Conservation (phyloP, 1,140 invertebrate genomes). For the Drosophila busckii region DNA sequence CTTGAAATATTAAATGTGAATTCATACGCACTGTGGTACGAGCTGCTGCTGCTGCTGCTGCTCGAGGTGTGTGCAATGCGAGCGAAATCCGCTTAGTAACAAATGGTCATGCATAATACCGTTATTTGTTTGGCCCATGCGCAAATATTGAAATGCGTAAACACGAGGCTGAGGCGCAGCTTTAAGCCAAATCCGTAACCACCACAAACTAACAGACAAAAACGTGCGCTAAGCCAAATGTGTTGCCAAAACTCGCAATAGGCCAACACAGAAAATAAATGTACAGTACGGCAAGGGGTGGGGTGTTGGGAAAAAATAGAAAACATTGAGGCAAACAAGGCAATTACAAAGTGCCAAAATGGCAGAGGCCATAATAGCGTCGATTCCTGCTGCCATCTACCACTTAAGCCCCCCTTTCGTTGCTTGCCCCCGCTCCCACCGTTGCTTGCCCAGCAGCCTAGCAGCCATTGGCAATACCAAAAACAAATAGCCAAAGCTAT, state of each 20-base stretch:
- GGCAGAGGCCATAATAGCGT: constrained; percentile 67
- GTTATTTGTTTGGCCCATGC: constrained; percentile 27
- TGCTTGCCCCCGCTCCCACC: constrained; percentile 7
- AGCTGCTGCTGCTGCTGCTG: too few relatives aligned
- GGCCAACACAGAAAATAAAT: constrained; percentile 34
- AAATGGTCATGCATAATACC: constrained; percentile 33
- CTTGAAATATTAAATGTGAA: too few relatives aligned
- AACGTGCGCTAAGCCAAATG: constrained; percentile 40
- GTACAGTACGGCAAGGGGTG: constrained; percentile 44
- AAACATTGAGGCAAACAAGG: constrained; percentile 69
- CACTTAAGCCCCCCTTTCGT: not conserved
- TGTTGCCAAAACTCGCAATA: constrained; percentile 63
- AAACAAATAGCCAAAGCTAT: constrained; percentile 75
- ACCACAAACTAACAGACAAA: constrained; percentile 14
- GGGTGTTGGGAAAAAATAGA: too few relatives aligned
- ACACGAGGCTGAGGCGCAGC: constrained; percentile 61
- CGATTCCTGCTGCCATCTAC: constrained; percentile 25
- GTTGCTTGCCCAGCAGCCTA: not conserved
- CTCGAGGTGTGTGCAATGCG: too few relatives aligned
- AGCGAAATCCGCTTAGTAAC: too few relatives aligned
- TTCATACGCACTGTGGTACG: too few relatives aligned
- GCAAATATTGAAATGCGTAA: constrained; percentile 69
- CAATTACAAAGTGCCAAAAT: constrained; percentile 75
- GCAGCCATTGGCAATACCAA: constrained; percentile 30
- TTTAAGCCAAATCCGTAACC: constrained; percentile 45